phyloP scores from a whole-genome alignment of 2,797 vertebrate genomes.

The Muraenolepis orangiensis region DNA sequence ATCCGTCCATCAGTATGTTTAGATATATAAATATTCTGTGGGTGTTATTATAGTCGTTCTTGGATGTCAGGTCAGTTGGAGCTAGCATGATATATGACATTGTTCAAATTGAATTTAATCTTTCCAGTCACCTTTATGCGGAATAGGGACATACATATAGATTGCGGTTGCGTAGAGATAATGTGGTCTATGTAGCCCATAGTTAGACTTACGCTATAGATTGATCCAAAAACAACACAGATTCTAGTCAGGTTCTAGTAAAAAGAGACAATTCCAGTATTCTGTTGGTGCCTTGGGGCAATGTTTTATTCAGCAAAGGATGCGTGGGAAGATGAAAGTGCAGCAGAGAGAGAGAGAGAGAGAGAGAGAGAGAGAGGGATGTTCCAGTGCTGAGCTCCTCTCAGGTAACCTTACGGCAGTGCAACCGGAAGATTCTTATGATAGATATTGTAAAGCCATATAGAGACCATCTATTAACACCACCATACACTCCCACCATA shows the following conservation, averaged over 20 bases:
- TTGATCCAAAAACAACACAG: not conserved
- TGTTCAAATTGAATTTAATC: not conserved
- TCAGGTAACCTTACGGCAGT: too few relatives aligned
- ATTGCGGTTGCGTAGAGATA: not conserved
- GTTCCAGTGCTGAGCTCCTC: too few relatives aligned
- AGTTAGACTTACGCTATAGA: not conserved
- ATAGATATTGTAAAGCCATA: not conserved
- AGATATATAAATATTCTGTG: not conserved
- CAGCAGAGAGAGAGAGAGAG: not conserved
- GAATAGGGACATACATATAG: not conserved
- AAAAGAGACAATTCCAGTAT: not conserved
- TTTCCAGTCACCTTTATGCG: too few relatives aligned
- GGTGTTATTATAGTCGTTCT: not conserved
- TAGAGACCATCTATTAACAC: not conserved
- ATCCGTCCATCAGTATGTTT: not conserved
- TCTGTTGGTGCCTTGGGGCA: not conserved
- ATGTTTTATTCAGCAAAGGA: not conserved
- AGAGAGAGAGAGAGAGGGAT: not conserved
- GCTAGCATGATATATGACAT: not conserved
- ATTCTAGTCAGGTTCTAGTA: not conserved
- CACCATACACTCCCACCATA: not conserved
- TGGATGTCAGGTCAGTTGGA: conserved; percentile 1
- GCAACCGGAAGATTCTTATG: not conserved
- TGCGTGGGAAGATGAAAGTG: not conserved
- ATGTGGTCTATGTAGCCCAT: not conserved